phyloP scores from a whole-genome alignment of 1,140 invertebrate species.

The Trichonephila inaurata region DNA sequence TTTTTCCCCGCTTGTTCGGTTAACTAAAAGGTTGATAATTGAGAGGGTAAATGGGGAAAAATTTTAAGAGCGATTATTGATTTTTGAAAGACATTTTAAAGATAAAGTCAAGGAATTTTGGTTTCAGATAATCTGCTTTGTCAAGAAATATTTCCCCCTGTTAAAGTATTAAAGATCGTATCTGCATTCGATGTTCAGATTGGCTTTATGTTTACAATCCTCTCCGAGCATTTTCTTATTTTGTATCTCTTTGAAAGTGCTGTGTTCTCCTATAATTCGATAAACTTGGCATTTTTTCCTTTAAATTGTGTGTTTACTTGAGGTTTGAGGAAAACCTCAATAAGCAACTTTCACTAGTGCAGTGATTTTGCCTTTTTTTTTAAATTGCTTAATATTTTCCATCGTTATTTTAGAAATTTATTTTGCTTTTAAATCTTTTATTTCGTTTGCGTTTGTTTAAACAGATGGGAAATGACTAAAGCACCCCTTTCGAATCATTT shows the following conservation, averaged over 20 bases:
- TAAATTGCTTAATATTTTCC: background rate
- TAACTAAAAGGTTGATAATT: conserved; percentile 54
- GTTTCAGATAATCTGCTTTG: conserved; percentile 34
- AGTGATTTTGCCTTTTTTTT: background rate
- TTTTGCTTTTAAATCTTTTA: no score
- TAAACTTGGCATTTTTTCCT: background rate
- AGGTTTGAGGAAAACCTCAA: background rate
- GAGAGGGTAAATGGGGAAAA: conserved; percentile 30
- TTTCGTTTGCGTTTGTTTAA: no score
- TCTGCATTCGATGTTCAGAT: conserved; percentile 9
- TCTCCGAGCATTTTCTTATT: background rate
- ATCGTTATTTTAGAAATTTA: no score
- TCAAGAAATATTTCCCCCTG: conserved; percentile 8
- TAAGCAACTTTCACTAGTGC: background rate
- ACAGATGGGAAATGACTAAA: no score
- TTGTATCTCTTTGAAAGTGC: background rate
- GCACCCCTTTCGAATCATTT: no score
- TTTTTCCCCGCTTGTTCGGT: background rate
- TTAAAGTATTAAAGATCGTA: conserved; percentile 38
- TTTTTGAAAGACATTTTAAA: conserved; percentile 34
- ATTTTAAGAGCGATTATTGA: conserved; percentile 37
- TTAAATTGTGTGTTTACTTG: background rate
- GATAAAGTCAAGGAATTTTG: conserved; percentile 22
- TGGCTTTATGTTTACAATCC: conserved; percentile 10
- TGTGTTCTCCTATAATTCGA: background rate